phyloP scores from a whole-genome alignment of 2,888 invertebrate species.

The Ptilodon capucinus region DNA sequence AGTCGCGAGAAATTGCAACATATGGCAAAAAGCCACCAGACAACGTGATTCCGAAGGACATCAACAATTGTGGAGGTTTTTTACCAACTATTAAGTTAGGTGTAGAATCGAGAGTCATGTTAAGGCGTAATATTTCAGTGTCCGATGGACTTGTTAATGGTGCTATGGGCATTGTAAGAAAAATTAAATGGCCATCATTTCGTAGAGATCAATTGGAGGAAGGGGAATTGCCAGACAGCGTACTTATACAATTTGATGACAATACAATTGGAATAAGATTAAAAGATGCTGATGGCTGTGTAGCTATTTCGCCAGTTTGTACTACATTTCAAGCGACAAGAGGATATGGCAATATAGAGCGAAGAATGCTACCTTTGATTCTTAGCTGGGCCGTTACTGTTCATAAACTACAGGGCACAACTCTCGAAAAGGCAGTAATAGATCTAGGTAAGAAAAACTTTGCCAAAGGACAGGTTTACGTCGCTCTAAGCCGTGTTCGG shows the following conservation, averaged over 20 bases:
- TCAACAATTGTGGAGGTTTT: not conserved
- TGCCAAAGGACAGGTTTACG: slow-evolving; percentile 34
- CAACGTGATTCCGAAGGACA: not conserved
- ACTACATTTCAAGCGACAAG: not conserved
- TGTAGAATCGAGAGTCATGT: not conserved
- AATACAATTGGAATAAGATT: not conserved
- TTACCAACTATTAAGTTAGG: not conserved
- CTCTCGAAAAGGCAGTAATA: slow-evolving; percentile 30
- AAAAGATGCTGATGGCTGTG: not conserved
- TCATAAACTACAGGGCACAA: slow-evolving; percentile 33
- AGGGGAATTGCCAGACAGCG: slow-evolving; percentile 1
- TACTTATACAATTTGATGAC: not conserved
- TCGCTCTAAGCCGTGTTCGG: slow-evolving; percentile 29
- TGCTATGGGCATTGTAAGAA: not conserved
- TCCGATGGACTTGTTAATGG: not conserved
- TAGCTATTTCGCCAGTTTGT: not conserved
- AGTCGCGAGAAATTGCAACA: not conserved
- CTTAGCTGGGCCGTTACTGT: too few species aligned
- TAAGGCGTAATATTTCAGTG: not conserved
- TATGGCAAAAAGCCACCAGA: not conserved
- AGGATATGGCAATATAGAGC: not conserved
- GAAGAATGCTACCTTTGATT: not conserved
- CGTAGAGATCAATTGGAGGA: slow-evolving; percentile 3
- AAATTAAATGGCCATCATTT: slow-evolving; percentile 3
- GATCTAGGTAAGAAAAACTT: slow-evolving; percentile 29